A percentile compares a stretch with the other conserved stretches of the same genome.
phyloP scores from a whole-genome alignment of 2,113 vertebrate species.

The Tricholaema leucomelas region DNA sequence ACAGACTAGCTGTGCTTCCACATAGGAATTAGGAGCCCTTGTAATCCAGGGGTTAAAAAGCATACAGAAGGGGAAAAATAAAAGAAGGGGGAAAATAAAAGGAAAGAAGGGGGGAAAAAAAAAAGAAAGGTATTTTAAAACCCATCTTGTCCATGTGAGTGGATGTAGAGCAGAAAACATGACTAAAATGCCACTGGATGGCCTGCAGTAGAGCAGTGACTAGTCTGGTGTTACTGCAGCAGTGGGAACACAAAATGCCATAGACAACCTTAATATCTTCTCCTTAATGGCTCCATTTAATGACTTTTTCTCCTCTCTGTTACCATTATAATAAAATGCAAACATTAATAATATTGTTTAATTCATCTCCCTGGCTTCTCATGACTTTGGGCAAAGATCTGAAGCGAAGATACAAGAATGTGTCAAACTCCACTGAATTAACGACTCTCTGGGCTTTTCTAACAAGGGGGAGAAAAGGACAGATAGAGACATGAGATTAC shows the following conservation, averaged over 20 bases:
- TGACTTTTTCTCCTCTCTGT: not conserved
- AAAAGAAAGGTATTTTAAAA: not conserved
- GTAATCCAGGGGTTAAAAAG: not conserved
- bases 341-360: constrained; percentile 43
- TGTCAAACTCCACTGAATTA: constrained; percentile 50
- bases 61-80: not conserved
- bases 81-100: too few species aligned
- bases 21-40: not conserved
- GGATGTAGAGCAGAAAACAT: not conserved
- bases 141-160: not conserved
- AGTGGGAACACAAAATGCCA: not conserved
- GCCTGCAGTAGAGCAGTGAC: not conserved
- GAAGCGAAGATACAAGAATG: not conserved
- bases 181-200: not conserved
- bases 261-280: not conserved
- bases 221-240: not conserved
- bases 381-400: constrained; percentile 8
- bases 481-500: constrained; percentile 63
- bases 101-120: too few species aligned
- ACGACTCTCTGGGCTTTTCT: constrained; percentile 32
- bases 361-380: constrained; percentile 29
- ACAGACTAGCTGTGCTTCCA: not conserved
- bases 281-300: constrained; percentile 39
- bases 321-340: constrained; percentile 16
- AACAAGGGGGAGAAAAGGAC: constrained; percentile 41